Base-by-base conservation (phyloP, 2,113 vertebrate genomes). In the Pelecanoides urinatrix region DNA sequence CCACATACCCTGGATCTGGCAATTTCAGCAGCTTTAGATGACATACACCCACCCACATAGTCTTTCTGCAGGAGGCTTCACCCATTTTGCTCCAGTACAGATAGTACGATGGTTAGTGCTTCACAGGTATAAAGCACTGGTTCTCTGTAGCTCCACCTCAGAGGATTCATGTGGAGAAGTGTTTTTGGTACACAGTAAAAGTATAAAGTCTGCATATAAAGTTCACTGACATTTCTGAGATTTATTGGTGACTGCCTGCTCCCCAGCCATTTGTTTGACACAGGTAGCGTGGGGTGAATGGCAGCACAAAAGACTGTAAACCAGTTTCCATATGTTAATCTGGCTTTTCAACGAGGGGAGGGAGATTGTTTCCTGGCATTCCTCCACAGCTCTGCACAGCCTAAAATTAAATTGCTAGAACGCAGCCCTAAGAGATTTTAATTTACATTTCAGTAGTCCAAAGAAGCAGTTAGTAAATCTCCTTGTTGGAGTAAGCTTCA, bases 371-470 rank as follows among this genome's bases (percentile, higher is more conserved):
- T 75, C n/a, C 74, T 90, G 95, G 88, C 71, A 83, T 82, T 88
- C 16, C 49, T 93, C 90, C 95, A 94, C 56, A 55, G 16, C 66
- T 87, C 38, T 50, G n/a, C 77, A 66, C 73, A 65, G 30, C 34
- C 82, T 82, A 47, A 78, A 96, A 93, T 92, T 86, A 95, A 92
- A 96, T 85, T 74, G 77, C 77, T 90, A 66, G 29, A 92, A 38
- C 5, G 18, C 25, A 90, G 32, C 42, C 79, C 30, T 87, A 27
- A 63, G 88, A 95, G 45, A 73, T 76, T 94, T 94, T 82, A 76
- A 95, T 95, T 96, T 97, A 62, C 67, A 90, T 94, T 95, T 93
- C 87, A 95, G 45, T 87, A 62, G 53, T 40, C 26, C 36, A 38
- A 82, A 82, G 78, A 61, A 88, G 61, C 40, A 76, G 78, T 68